Conservation (phyloP, 2,113 vertebrate genomes). For the Herpailurus yagouaroundi region DNA sequence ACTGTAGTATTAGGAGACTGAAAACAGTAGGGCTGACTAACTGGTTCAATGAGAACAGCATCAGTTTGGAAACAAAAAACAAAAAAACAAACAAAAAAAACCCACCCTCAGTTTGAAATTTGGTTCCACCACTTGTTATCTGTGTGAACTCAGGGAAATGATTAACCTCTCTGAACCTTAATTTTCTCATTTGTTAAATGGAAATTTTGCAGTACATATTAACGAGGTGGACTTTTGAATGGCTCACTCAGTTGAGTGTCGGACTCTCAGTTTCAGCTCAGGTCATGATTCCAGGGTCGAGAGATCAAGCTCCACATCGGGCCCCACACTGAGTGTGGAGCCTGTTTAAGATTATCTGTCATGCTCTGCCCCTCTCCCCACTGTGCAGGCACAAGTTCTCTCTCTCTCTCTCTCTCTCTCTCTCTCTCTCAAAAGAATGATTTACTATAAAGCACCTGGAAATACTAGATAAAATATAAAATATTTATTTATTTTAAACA, state of each 20-base stretch:
- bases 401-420: too few species aligned
- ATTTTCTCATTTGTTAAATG: conserved; percentile 15
- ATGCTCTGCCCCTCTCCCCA: too few species aligned
- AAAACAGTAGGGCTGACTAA: neutral
- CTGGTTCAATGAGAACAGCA: neutral
- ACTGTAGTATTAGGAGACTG: neutral
- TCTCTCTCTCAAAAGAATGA: neutral
- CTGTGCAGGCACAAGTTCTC: too few species aligned
- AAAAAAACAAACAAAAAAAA: too few species aligned
- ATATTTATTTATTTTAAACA: neutral
- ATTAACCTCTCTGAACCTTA: neutral
- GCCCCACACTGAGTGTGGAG: too few species aligned
- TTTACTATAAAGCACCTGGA: neutral
- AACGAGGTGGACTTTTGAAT: neutral
- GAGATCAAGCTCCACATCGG: neutral
- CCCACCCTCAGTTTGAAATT: neutral
- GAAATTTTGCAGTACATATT: conserved; percentile 12
- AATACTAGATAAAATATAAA: conserved; percentile 20
- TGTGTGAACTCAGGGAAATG: neutral
- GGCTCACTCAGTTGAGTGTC: neutral
- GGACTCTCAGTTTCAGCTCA: neutral
- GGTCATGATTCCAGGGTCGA: neutral
- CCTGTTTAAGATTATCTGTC: too few species aligned
- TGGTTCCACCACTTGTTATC: neutral
- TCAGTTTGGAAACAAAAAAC: neutral